A percentile compares a stretch with the other conserved stretches of the same genome.
phyloP scores from a whole-genome alignment of 2,888 invertebrate species.

The Tribolium freemani region DNA sequence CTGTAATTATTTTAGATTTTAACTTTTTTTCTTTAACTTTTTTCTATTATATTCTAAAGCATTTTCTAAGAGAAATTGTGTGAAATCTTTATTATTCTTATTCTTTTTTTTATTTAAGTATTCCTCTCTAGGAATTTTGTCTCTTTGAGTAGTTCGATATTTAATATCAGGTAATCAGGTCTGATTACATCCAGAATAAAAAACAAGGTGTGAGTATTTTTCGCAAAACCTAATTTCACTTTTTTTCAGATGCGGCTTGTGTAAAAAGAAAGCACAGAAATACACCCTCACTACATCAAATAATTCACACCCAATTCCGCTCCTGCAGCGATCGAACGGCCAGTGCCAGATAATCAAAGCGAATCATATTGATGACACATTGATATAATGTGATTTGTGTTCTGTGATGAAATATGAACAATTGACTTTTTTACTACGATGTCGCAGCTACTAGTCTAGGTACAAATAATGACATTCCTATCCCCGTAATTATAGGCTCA shows the following conservation, averaged over 20 bases:
- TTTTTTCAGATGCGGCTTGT: conserved; percentile 70
- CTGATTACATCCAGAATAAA: too few species aligned
- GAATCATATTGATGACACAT: conserved; percentile 35
- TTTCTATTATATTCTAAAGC: too few species aligned
- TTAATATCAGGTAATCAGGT: too few species aligned
- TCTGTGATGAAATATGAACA: conserved; percentile 10
- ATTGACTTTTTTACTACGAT: neutral
- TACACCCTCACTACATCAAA: conserved; percentile 68
- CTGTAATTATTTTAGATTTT: too few species aligned
- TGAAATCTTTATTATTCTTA: too few species aligned
- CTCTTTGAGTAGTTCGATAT: too few species aligned
- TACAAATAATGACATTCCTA: neutral
- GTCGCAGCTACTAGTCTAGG: neutral
- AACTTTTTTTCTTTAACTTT: too few species aligned
- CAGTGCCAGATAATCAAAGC: conserved; percentile 38
- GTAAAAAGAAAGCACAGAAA: conserved; percentile 68
- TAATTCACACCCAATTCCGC: conserved; percentile 58
- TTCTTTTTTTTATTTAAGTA: too few species aligned
- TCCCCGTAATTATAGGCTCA: neutral
- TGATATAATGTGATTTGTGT: conserved; percentile 32
- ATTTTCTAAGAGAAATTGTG: too few species aligned
- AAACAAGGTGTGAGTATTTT: too few species aligned
- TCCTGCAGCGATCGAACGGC: conserved; percentile 53
- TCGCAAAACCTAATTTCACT: neutral
- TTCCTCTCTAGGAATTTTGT: too few species aligned